phyloP scores from a whole-genome alignment of 2,888 invertebrate genomes.

The Aporophyla lueneburgensis region DNA sequence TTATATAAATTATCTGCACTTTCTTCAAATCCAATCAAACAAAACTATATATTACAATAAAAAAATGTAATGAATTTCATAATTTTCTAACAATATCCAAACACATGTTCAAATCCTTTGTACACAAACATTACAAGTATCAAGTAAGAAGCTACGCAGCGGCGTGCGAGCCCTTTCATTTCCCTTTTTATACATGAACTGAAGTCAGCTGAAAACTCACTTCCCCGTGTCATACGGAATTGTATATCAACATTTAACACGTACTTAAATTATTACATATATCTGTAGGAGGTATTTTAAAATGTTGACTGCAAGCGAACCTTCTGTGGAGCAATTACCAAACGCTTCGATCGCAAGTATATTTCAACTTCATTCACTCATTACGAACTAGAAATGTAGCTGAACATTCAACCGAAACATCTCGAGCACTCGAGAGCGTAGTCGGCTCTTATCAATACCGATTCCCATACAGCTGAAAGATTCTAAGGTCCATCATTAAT shows the following conservation, averaged over 20 bases:
- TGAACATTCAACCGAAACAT: conserved; percentile 36
- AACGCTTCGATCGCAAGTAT: conserved; percentile 39
- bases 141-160: conserved; percentile 67
- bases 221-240: conserved; percentile 28
- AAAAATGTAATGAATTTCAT: conserved; percentile 33
- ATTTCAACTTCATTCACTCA: conserved; percentile 64
- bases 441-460: conserved; percentile 34
- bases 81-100: conserved; percentile 20
- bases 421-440: conserved; percentile 26
- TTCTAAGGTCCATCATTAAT: too few species aligned
- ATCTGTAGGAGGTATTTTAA: conserved; percentile 36
- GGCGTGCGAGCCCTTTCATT: conserved; percentile 50
- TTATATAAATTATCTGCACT: conserved; percentile 15
- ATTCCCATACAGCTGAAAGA: background rate
- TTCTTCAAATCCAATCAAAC: conserved; percentile 18
- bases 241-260: conserved; percentile 55
- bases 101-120: conserved; percentile 36
- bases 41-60: conserved; percentile 26
- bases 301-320: conserved; percentile 30
- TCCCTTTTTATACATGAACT: conserved; percentile 48
- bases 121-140: conserved; percentile 54
- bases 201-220: conserved; percentile 62
- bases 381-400: conserved; percentile 35
- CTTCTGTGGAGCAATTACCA: conserved; percentile 9
- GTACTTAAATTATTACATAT: conserved; percentile 49